Percentiles rank a stretch among this genome's conserved stretches.
Conservation (phyloP, 2,888 invertebrate genomes). For the Pemphredon lugubris region DNA sequence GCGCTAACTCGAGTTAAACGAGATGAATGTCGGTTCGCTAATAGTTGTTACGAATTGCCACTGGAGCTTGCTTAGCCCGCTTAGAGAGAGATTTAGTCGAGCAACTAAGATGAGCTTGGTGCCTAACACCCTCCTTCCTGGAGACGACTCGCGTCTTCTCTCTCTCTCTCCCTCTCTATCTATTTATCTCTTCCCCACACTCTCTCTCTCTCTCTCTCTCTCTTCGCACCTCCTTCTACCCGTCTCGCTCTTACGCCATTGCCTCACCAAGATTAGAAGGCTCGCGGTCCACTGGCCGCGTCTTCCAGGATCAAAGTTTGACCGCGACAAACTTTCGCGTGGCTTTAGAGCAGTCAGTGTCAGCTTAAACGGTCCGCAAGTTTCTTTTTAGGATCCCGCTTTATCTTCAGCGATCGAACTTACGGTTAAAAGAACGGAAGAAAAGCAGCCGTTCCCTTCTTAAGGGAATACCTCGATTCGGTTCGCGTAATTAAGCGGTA, state of each 20-base stretch:
- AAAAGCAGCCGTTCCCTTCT: background rate
- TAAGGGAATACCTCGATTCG: constrained; percentile 3
- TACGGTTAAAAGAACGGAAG: background rate
- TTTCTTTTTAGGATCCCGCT: constrained; percentile 19
- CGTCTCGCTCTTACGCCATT: constrained; percentile 1
- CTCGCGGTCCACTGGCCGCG: constrained; percentile 29
- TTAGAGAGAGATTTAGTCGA: constrained; percentile 64
- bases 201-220: constrained; percentile 11
- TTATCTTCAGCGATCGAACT: constrained; percentile 12
- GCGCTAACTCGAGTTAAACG: constrained; percentile 77
- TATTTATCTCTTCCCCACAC: background rate
- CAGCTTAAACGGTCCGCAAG: constrained; percentile 27
- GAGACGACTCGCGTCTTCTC: background rate
- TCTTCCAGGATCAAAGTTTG: constrained; percentile 54
- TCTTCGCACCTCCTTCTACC: background rate
- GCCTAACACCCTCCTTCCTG: constrained; percentile 24
- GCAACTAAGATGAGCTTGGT: constrained; percentile 60
- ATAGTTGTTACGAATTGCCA: constrained; percentile 76
- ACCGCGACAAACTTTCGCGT: constrained; percentile 37
- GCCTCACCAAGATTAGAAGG: constrained; percentile 57
- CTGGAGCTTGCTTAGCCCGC: constrained; percentile 55
- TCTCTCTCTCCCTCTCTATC: background rate
- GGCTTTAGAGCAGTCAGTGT: constrained; percentile 13
- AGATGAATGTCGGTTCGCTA: constrained; percentile 77
- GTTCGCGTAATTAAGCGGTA: constrained; percentile 19